phyloP scores from a whole-genome alignment of 2,888 invertebrate species.

The Panorpa germanica region DNA sequence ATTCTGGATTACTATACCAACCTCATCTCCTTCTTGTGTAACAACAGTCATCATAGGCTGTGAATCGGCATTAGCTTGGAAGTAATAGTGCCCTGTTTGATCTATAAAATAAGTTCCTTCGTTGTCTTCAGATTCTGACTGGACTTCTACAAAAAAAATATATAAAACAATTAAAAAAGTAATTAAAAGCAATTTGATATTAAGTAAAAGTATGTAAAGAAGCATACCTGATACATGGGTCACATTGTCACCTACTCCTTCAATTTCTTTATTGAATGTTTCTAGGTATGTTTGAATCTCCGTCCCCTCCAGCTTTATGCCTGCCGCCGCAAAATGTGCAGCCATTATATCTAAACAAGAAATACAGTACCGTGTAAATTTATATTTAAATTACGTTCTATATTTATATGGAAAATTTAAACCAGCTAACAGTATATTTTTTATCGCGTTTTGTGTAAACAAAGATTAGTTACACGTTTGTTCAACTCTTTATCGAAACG shows the following conservation, averaged over 20 bases:
- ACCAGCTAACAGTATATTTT: no score
- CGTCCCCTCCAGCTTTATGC: constrained; percentile 24
- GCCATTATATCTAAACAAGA: no score
- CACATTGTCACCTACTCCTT: constrained; percentile 25
- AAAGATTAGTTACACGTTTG: no score
- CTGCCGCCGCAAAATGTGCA: constrained; percentile 20
- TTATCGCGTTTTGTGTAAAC: no score
- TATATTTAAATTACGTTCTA: no score
- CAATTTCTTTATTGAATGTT: constrained; percentile 66
- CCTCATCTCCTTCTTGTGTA: constrained; percentile 30
- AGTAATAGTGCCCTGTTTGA: constrained; percentile 66
- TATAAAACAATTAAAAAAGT: constrained; percentile 1
- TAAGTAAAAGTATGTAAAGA: not conserved
- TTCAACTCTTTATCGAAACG: no score
- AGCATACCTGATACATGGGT: constrained; percentile 1
- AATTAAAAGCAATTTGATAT: constrained; percentile 2
- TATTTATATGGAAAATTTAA: no score
- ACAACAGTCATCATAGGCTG: constrained; percentile 44
- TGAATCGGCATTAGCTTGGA: constrained; percentile 46
- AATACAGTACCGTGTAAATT: no score
- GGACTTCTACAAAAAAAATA: constrained; percentile 8
- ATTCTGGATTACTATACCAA: constrained; percentile 14
- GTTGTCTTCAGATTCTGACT: constrained; percentile 23
- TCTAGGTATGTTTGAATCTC: constrained; percentile 62
- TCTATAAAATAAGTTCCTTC: constrained; percentile 66